phyloP scores from a whole-genome alignment of 2,888 invertebrate genomes.

The Colletes collaris region DNA sequence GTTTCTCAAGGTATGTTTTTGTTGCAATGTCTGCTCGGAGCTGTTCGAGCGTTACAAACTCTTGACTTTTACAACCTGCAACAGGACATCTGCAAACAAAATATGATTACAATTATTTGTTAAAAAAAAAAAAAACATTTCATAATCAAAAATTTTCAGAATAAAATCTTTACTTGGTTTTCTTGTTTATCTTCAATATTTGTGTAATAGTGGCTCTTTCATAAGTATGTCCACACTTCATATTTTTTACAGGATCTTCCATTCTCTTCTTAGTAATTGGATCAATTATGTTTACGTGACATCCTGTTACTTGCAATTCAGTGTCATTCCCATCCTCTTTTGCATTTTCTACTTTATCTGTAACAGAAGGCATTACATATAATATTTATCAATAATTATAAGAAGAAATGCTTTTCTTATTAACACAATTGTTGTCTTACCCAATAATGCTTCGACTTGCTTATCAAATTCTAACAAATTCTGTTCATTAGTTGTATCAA shows the following conservation, averaged over 20 bases:
- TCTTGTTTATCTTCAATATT: constrained; percentile 71
- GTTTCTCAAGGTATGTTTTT: constrained; percentile 72
- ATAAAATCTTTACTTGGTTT: constrained; percentile 70
- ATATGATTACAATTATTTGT: neutral
- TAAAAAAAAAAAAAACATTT: neutral
- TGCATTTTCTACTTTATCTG: constrained; percentile 15
- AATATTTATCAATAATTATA: neutral
- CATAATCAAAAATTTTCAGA: neutral
- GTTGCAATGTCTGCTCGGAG: constrained; percentile 73
- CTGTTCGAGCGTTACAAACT: constrained; percentile 65
- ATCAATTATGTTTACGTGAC: constrained; percentile 75
- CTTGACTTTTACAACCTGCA: constrained; percentile 74
- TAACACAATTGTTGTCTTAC: constrained; percentile 46
- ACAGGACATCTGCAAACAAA: constrained; percentile 77
- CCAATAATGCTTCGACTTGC: constrained; percentile 61
- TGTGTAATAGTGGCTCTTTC: constrained; percentile 72
- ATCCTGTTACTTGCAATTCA: constrained; percentile 71
- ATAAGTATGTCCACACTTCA: constrained; percentile 77
- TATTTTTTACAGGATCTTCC: constrained; percentile 78
- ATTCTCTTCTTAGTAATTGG: constrained; percentile 79
- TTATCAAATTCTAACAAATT: constrained; percentile 58
- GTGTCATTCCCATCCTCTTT: constrained; percentile 58
- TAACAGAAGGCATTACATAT: neutral
- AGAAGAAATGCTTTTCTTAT: neutral
- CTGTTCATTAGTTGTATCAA: constrained; percentile 46